Percentiles rank a stretch among this genome's conserved stretches.
Conservation (phyloP, 2,888 invertebrate genomes). For the Gnatocerus cornutus region DNA sequence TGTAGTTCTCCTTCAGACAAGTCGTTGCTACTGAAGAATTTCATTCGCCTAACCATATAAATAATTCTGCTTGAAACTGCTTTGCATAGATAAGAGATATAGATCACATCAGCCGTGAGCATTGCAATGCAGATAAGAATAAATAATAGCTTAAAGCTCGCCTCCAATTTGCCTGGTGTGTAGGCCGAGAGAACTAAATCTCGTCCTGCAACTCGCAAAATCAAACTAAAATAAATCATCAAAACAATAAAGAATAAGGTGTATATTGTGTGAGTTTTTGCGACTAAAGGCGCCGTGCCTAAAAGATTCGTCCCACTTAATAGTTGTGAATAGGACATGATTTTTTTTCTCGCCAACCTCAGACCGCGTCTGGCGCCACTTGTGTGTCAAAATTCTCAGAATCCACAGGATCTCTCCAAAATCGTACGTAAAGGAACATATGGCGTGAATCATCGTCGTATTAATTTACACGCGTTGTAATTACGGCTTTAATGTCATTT, state of each 20-base stretch:
- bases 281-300: conserved; percentile 14
- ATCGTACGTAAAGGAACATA: conserved; percentile 1
- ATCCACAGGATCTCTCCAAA: conserved; percentile 9
- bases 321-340: conserved; percentile 18
- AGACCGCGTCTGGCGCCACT: conserved; percentile 29
- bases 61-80: conserved; percentile 26
- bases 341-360: conserved; percentile 29
- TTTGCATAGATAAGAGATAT: conserved; percentile 43
- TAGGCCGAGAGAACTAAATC: conserved; percentile 8
- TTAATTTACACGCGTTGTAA: conserved; percentile 22
- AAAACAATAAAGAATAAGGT: conserved; percentile 21
- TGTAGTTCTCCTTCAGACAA: too few relatives aligned
- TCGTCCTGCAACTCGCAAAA: conserved; percentile 17
- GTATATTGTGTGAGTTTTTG: conserved; percentile 4
- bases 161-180: conserved; percentile 25
- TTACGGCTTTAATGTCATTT: conserved; percentile 36
- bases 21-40: conserved; percentile 17
- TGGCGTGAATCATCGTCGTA: conserved; percentile 23
- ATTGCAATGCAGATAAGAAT: conserved; percentile 27
- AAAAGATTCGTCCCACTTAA: conserved; percentile 36
- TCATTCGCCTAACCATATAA: background rate
- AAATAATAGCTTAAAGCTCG: conserved; percentile 28
- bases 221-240: conserved; percentile 26
- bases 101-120: conserved; percentile 23
- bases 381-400: conserved; percentile 16